A percentile compares a stretch with the other conserved stretches of the same genome.
These are phyloP conservation scores for Oxygymnocypris stewartii DNA, from an alignment of 2,113 vertebrate genomes.

Conservation along the genomic window DNA sequence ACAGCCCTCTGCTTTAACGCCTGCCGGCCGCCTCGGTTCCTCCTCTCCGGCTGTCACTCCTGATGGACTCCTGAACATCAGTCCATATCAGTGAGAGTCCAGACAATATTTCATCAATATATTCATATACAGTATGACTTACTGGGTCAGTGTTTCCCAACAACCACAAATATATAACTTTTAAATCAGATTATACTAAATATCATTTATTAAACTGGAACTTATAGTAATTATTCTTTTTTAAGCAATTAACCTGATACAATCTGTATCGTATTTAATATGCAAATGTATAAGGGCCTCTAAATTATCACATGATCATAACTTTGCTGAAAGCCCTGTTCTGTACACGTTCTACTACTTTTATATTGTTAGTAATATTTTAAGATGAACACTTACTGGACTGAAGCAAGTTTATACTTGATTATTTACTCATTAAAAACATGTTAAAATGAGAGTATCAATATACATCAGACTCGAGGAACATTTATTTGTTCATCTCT, in stretches of 20 bases:
- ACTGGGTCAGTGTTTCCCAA: neutral
- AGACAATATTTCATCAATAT: neutral
- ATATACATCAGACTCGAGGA: neutral
- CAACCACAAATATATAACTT: neutral
- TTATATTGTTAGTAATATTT: neutral
- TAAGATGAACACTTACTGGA: neutral
- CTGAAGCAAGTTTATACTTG: neutral
- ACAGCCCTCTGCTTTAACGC: conserved; percentile 24
- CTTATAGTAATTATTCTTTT: too few relatives aligned
- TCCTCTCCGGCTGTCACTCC: conserved; percentile 28
- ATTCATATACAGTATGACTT: neutral
- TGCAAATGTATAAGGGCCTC: too few relatives aligned
- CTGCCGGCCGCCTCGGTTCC: conserved; percentile 27
- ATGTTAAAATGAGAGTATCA: neutral
- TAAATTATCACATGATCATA: neutral
- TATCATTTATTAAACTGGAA: neutral
- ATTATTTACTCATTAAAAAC: neutral
- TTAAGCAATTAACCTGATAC: too few relatives aligned
- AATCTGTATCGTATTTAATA: neutral
- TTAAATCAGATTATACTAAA: neutral
- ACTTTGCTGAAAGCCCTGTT: neutral
- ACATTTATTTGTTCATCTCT: neutral
- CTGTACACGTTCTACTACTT: neutral
- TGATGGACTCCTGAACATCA: conserved; percentile 40
- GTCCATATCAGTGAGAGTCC: conserved; percentile 8